Base-by-base conservation (phyloP, 2,113 vertebrate genomes). In the Desmodus rotundus region DNA sequence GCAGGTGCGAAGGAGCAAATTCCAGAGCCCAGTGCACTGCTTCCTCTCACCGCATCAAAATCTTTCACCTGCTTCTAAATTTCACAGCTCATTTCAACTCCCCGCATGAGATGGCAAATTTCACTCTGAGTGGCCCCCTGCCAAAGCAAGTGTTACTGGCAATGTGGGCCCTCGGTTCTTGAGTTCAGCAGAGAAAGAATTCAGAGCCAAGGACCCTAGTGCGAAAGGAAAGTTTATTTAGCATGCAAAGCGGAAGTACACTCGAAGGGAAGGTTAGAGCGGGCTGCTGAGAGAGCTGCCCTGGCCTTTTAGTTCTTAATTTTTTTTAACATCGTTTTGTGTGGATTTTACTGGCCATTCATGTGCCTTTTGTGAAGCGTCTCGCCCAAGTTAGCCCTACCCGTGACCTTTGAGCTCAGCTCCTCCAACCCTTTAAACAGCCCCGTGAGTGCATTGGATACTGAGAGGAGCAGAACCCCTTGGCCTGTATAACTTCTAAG, bases 381-480 rank as follows among this genome's bases (percentile, higher is more conserved):
- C 74, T 65, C n/a, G 16, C 77, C 54, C 33, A 58, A 77, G 67
- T 56, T 63, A 63, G 47, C 58, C 63, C 26, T 28, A 1, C 38
- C 31, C 47, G 33, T 33, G 19, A 33, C 67, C 58, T 82, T 83
- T 36, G 24, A 43, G 28, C 70, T 72, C 80, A 50, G 38, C 19
- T 78, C n/a, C n/a, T 0, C 54, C 31, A 67, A 9, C 33, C 43
- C 45, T 17, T 5, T 9, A 52, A 2, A 1, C 36, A 83, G 20
- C 1, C 7, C 58, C 0, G 0, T 8, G 13, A 3, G 2, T 54
- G 38, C 31, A 1, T 0, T 20, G 38, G 43, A 31, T 68, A 50
- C 19, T 1, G 33, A 68, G 24, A 50, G 54, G 31, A 58, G 28
- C 24, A 26, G 26, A 10, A 3, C 38, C 43, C n/a, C 31, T 38